phyloP scores from a whole-genome alignment of 1,140 invertebrate species.

The Drosophila orena region DNA sequence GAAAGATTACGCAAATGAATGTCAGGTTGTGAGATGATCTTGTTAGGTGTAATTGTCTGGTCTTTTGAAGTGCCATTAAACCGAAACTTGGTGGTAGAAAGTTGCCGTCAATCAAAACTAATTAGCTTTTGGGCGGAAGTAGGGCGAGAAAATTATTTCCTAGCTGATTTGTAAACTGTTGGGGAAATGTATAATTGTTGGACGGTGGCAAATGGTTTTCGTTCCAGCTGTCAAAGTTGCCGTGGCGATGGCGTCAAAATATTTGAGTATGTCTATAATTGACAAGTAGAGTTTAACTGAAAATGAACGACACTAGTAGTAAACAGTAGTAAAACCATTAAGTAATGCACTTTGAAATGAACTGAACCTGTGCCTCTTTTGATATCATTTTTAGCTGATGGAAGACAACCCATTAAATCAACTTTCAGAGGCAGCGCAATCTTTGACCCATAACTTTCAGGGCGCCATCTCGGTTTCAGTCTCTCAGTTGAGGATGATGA shows the following conservation, averaged over 20 bases:
- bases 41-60: conserved; percentile 42
- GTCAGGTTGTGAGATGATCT: conserved; percentile 47
- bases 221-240: conserved; percentile 23
- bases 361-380: background rate
- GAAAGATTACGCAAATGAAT: conserved; percentile 72
- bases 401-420: conserved; percentile 16
- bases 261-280: conserved; percentile 12
- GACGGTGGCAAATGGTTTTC: conserved; percentile 1
- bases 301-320: background rate
- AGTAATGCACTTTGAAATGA: background rate
- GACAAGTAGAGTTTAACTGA: background rate
- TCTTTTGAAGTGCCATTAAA: conserved; percentile 30
- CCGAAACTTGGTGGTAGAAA: conserved; percentile 22
- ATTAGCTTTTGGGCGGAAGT: conserved; percentile 17
- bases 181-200: background rate
- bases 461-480: conserved; percentile 1
- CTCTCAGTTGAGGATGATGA: conserved; percentile 28
- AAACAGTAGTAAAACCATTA: background rate
- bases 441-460: conserved; percentile 34
- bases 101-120: conserved; percentile 34
- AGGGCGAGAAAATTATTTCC: background rate
- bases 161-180: background rate
- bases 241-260: conserved; percentile 2
- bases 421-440: conserved; percentile 1
- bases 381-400: background rate